phyloP scores from a whole-genome alignment of 2,797 vertebrate genomes.

The Vultur gryphus region DNA sequence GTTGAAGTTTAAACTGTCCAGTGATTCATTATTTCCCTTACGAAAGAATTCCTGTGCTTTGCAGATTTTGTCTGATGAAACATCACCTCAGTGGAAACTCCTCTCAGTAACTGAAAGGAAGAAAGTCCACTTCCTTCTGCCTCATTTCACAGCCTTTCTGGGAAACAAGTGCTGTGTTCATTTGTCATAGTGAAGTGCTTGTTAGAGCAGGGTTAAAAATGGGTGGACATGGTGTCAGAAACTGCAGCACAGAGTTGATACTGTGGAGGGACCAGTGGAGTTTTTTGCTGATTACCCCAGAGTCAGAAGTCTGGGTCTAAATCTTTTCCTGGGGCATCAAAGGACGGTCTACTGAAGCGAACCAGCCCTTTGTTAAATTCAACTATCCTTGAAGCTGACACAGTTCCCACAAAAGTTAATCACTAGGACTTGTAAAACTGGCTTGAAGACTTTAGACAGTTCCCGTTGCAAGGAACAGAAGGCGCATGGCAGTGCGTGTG shows the following conservation, averaged over 20 bases:
- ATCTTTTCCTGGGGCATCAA: slow-evolving; percentile 36
- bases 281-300: neutral
- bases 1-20: slow-evolving; percentile 34
- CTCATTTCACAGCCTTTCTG: slow-evolving; percentile 35
- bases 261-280: neutral
- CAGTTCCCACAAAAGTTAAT: slow-evolving; percentile 50
- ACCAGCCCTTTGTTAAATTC: slow-evolving; percentile 19
- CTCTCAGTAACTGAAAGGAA: neutral
- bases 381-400: slow-evolving; percentile 26
- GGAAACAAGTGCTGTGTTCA: neutral
- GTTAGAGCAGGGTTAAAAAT: neutral
- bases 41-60: slow-evolving; percentile 41
- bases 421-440: slow-evolving; percentile 31
- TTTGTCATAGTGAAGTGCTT: neutral
- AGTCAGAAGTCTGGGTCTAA: slow-evolving; percentile 37
- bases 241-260: neutral
- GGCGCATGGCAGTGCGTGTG: neutral
- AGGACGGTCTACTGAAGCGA: slow-evolving; percentile 20
- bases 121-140: slow-evolving; percentile 52
- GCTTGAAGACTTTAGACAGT: slow-evolving; percentile 1
- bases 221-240: neutral
- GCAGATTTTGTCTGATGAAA: slow-evolving; percentile 45
- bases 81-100: slow-evolving; percentile 31
- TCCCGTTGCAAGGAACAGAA: slow-evolving; percentile 3
- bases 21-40: slow-evolving; percentile 50